Conservation (phyloP, 2,113 vertebrate genomes). For the Oryzias woworae region DNA sequence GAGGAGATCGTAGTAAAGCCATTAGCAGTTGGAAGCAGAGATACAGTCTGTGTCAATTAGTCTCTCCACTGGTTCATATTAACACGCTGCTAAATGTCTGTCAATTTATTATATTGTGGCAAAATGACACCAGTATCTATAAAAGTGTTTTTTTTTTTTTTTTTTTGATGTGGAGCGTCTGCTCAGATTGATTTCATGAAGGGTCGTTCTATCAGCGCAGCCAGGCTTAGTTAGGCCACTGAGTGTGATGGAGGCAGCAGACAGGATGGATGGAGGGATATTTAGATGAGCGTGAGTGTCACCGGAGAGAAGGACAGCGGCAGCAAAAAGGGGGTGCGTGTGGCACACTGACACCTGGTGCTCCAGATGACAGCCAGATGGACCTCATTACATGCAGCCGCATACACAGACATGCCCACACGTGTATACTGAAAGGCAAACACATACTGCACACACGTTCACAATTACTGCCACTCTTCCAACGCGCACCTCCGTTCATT, state of each 20-base stretch:
- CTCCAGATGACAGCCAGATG: conserved; percentile 83
- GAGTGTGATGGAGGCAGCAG: conserved; percentile 41
- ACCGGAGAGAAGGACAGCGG: conserved; percentile 52
- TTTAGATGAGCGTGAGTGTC: conserved; percentile 63
- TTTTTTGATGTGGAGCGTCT: conserved; percentile 57
- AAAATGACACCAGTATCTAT: conserved; percentile 57
- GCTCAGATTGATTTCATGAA: conserved; percentile 53
- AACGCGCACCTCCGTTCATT: conserved; percentile 8
- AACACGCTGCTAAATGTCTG: conserved; percentile 30
- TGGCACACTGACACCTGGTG: conserved; percentile 77
- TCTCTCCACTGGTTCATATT: conserved; percentile 28
- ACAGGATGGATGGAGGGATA: conserved; percentile 62
- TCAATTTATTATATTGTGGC: conserved; percentile 51
- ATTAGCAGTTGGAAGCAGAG: conserved; percentile 42
- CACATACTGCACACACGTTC: conserved; percentile 49
- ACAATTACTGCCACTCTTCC: conserved; percentile 31
- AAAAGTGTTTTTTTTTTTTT: conserved; percentile 49
- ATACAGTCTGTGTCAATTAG: conserved; percentile 50
- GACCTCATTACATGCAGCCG: conserved; percentile 61
- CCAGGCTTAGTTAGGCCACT: conserved; percentile 44
- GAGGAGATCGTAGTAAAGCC: conserved; percentile 47
- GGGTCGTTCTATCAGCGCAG: conserved; percentile 42
- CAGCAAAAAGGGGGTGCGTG: conserved; percentile 38
- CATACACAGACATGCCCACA: conserved; percentile 42
- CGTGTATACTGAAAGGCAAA: conserved; percentile 44